Evolutionary conservation across 2,888 invertebrate species (phyloP), one percentile per base, ranked within the genome.

Genomic region (Machimus rusticus): DNA sequence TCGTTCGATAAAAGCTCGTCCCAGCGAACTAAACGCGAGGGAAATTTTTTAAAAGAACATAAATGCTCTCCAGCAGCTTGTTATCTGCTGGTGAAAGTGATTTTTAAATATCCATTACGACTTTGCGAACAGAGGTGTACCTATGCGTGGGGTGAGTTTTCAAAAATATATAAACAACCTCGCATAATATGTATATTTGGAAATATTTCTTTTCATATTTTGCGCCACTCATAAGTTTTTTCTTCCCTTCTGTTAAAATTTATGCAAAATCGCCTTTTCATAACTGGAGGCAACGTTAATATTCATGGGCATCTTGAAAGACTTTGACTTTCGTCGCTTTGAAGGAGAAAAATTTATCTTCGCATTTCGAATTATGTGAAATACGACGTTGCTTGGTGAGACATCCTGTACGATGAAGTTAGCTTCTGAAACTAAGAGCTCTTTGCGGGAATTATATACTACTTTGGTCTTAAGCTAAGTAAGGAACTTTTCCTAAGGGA

Each of bases 41-140:
- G 23, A 74, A 85, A 74, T 14, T 31, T 23, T 23, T 43, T 78
- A 78, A 78, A 78, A 85, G 19, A 37, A 43, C 74, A 28, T 37
- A 8, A 37, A 74, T 74, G 39, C 14, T 74, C 14, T 74, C 74
- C 19, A 76, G 77, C 74, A 76, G 77, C 46, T 31, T 76, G 86
- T 86, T 86, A 86, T 86, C 86, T 77, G 76, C 28, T 51, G 43
- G 55, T n/a, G 19, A 86, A 86, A 86, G 77, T 86, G 86, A 46
- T 77, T 86, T 76, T 86, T 86, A 86, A 86, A 86, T 76, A 86
- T 76, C 86, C 66, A 43, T 86, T 76, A 76, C 28, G 39, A 43
- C 43, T 43, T 43, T 6, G 43, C 39, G 37, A 37, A n/a, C 14
- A 31, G 14, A 14, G 0, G 1, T 34, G 5, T 31, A 37, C 39